Base-by-base conservation (phyloP, 2,113 vertebrate genomes). In the Catharus bicknelli region DNA sequence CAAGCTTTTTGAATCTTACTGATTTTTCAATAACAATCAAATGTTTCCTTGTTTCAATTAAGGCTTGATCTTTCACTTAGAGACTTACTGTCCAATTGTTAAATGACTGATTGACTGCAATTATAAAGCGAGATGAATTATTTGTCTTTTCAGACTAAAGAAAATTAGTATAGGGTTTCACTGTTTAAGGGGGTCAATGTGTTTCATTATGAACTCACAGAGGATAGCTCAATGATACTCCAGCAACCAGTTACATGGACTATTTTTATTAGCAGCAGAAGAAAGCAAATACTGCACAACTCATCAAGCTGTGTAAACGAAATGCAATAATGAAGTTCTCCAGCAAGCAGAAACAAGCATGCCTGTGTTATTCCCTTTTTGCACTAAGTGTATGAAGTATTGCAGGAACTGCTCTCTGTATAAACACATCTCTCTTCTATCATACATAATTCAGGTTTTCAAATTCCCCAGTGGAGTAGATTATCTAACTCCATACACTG, bases 381-480 rank as follows among this genome's bases (percentile, higher is more conserved):
- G 64, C 50, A 83, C 81, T n/a, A 50, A 72, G 48, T 51, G 54
- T 85, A 77, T 51, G 43, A 79, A 92, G 80, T 64, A 88, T 58
- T 87, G 50, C 66, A 93, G 68, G 73, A 95, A 86, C 50, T 70
- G 63, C 80, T 87, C 80, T 88, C 83, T 93, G 57, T 86, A 91
- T 66, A 94, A 95, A 95, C 58, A 94, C 29, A 5, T 82, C 74
- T 85, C 85, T 83, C 36, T 43, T 86, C 90, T 93, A 92, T 64
- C 90, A 95, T 94, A 75, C 88, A 96, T 96, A 95, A 97, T 96
- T 95, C 88, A 96, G 57, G 72, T 80, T 76, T 90, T 73, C 64
- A 68, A 80, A 0, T 78, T 94, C 76, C 85, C 92, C 1, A 0
- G 19, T 74, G 92, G 72, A 77, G 62, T 15, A 84, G 86, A 81